A percentile compares a stretch with the other conserved stretches of the same genome.
Conservation (phyloP, 2,797 vertebrate species). For the Microhierax caerulescens region DNA sequence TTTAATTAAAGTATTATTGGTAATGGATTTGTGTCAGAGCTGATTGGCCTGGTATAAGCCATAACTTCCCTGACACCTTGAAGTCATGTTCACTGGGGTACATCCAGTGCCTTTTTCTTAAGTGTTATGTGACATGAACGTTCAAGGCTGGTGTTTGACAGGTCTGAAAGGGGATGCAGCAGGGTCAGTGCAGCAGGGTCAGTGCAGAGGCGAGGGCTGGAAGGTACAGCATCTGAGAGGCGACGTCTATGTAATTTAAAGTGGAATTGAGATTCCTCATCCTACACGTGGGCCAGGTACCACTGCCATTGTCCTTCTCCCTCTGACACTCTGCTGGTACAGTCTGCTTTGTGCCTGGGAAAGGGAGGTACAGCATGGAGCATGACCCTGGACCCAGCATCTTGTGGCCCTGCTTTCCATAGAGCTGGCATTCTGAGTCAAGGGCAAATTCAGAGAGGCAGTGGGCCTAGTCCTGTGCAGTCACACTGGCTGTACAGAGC, state of each 20-base stretch:
- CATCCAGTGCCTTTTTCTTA: background rate
- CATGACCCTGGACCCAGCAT: rapidly evolving
- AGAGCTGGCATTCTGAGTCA: rapidly evolving
- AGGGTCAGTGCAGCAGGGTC: background rate
- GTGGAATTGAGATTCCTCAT: background rate
- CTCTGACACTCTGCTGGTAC: rapidly evolving
- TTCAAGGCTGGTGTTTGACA: background rate
- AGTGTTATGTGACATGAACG: rapidly evolving
- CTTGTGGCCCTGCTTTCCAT: background rate
- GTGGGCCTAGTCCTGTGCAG: rapidly evolving
- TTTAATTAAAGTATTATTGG: background rate
- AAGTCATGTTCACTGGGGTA: background rate
- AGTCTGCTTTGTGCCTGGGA: rapidly evolving
- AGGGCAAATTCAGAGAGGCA: background rate
- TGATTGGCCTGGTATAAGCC: background rate
- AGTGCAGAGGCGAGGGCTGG: background rate
- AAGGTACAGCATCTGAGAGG: background rate
- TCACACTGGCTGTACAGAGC: rapidly evolving
- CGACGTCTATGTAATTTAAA: background rate
- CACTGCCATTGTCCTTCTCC: background rate
- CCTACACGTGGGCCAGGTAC: rapidly evolving
- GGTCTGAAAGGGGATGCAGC: background rate
- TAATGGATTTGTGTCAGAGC: background rate
- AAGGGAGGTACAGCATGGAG: background rate
- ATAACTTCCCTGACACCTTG: background rate